Conservation (phyloP, 2,888 invertebrate genomes). For the Atethmia centrago region DNA sequence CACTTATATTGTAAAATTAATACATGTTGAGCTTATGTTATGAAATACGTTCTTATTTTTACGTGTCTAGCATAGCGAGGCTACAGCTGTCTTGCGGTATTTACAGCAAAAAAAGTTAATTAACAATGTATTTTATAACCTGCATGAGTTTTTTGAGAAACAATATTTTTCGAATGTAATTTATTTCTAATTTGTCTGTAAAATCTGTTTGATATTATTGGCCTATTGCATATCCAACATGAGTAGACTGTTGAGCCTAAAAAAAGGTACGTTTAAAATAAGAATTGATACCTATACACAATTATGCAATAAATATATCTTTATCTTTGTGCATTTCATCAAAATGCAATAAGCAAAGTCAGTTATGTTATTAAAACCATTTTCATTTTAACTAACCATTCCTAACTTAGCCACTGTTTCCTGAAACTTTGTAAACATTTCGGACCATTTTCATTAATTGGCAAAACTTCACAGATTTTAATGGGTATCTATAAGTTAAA, state of each 20-base stretch:
- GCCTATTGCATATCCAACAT: no score
- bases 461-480: background rate
- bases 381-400: background rate
- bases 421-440: background rate
- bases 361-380: background rate
- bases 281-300: no score
- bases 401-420: background rate
- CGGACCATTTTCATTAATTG: background rate
- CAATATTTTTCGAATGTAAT: no score
- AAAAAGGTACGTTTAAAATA: no score
- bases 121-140: no score
- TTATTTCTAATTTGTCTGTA: no score
- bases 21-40: conserved; percentile 49
- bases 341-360: background rate
- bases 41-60: conserved; percentile 11
- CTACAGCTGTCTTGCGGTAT: background rate
- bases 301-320: no score
- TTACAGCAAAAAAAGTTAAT: no score
- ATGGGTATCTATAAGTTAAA: background rate
- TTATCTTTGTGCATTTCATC: background rate
- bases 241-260: no score
- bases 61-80: background rate
- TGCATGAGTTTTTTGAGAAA: no score
- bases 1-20: conserved; percentile 59
- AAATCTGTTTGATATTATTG: no score